Evolutionary conservation across 2,797 vertebrate genomes (phyloP), one percentile per base, ranked within the genome.

Genomic region (Neopelma chrysocephalum): DNA sequence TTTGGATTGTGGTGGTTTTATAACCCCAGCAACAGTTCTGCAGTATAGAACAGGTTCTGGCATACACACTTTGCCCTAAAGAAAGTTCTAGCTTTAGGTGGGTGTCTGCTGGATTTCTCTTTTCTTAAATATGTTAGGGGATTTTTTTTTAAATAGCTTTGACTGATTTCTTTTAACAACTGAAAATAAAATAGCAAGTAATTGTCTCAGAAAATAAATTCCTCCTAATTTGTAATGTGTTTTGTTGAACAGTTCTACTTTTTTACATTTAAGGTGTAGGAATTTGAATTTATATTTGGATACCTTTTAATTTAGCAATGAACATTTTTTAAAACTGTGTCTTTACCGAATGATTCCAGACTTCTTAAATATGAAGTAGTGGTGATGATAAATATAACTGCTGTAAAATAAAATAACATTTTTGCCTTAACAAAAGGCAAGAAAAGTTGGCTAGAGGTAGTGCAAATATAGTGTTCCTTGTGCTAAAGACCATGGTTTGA

Each of bases 31-130:
- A 91, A 64, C 73, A 94, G 77, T 95, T 95, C 84, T 95, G 90
- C 91, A 92, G 90, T 53, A 70, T 92, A 83, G 91, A 85, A 71
- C 69, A 84, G 90, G 87, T 90, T 92, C 62, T 94, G 87, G 75
- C 87, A 91, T 75, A 71, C 31, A 84, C 50, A 90, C 40, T 96
- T 96, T 54, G 87, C 61, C 82, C 79, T 94, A 88, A 94, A 96
- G 94, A 97, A 94, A 96, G 91, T 97, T 97, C 95, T 96, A 95
- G 94, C 47, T 95, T 90, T 90, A 81, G 83, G 48, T 73, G 54
- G 68, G 32, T 82, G 88, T 82, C 71, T 95, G 16, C 31, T 89
- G 32, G 78, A 12, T 83, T 84, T 79, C 64, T 61, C 5, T 50
- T 12, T 73, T 54, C 38, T 53, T 25, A 78, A 69, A 29, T 32